Base-by-base conservation (phyloP, 2,113 vertebrate genomes). In the Polypterus senegalus region DNA sequence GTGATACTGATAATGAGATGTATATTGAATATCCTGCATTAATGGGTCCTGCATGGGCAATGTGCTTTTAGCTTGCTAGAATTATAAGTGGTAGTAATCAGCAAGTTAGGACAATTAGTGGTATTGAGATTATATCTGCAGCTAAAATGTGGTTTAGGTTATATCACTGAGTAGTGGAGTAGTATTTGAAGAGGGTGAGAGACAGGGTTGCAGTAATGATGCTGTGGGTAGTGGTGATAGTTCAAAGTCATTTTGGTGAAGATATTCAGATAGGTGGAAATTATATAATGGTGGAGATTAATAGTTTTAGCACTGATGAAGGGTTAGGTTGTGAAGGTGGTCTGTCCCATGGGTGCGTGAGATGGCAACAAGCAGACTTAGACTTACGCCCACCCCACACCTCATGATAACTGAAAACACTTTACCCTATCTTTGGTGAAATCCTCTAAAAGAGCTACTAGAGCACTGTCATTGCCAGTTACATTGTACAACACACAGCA, bases 231-330 rank as follows among this genome's bases (percentile, higher is more conserved):
- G 45, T 48, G 5, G 43, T 5, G 0, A 63, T 56, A 2, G n/a
- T 6, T 47, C 60, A 77, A 0, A 74, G n/a, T 5, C 59, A 53
- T 54, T 69, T 64, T 9, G 27, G 7, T 1, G 47, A 3, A 0
- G 58, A 0, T 7, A 67, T 0, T 3, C 52, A 51, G 1, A 46
- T 48, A 1, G 53, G 69, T 1, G 63, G 68, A 3, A 67, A 45
- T 3, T 77, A 46, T 6, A 70, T 64, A 0, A 59, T 7, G 4
- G 61, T 63, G 2, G 63, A 57, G 1, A 66, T 7, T 7, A 68
- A 7, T 0, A 74, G 62, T 67, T 67, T 72, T 73, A 71, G 8
- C 65, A 77, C 61, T 75, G 63, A 46, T 76, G 9, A 0, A 74
- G 58, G 6, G 60, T 73, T 2, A 73, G 5, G 44, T 6, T 64